Evolutionary conservation across 2,113 vertebrate species (phyloP), one percentile per base, ranked within the genome.

Genomic region (Sebastes fasciatus): DNA sequence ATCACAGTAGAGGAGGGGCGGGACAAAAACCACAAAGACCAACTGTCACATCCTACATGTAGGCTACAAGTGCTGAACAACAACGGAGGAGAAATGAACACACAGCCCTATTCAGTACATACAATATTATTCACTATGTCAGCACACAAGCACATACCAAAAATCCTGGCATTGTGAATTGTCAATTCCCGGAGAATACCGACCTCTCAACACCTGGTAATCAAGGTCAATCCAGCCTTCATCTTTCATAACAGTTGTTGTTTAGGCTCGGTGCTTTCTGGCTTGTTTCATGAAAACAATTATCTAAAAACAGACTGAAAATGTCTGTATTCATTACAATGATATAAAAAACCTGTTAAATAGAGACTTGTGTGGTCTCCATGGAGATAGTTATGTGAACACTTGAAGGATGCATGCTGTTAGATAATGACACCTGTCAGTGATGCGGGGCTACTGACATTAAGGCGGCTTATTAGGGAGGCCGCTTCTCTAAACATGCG

Each of bases 321-420:
- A 69, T 64, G 21, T 70, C 40, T 21, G 54, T 64, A 64, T 6
- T 62, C 65, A 2, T 71, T 52, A 43, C 1, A 26, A 16, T 14
- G 23, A 74, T 61, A 26, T 12, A 51, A 43, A 23, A 57, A 19
- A 62, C 11, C 40, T 40, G 66, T 70, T 34, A 77, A 34, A 61
- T 19, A 67, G 51, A 48, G 61, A 68, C 60, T 34, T 7, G 2
- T 57, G 12, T 55, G 49, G 81, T 89, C 79, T 72, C 88, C 75
- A 77, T 87, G 88, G 84, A 64, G 71, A 82, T 61, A 26, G 65
- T 34, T 61, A 81, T 71, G 46, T 57, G 77, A 78, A 65, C 46
- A 73, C 49, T 16, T 54, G 43, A 57, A 5, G 40, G 73, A 60
- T 43, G 26, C 62, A 60, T 66, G 58, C 77, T 71, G 77, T 69